Evolutionary conservation across 2,797 vertebrate species (phyloP).

Genomic region (Enteromius trimaculatus): DNA sequence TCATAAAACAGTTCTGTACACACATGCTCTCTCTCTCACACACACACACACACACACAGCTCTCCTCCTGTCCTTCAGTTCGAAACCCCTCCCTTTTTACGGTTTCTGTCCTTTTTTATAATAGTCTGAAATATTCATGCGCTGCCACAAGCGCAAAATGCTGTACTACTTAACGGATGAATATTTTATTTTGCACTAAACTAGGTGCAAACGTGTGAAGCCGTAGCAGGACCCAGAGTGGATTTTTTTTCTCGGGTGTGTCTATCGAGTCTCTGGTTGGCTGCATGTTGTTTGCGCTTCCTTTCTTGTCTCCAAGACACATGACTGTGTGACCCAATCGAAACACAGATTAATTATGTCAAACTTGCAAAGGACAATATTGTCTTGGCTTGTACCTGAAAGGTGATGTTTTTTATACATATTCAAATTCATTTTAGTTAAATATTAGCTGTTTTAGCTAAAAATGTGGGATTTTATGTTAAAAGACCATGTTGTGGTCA

Average conservation of each 20-base stretch:
- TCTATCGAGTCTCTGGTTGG: constrained; percentile 33
- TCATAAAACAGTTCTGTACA: constrained; percentile 42
- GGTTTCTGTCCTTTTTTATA: constrained; percentile 62
- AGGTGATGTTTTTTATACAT: not conserved
- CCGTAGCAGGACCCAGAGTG: constrained; percentile 15
- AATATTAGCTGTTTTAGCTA: not conserved
- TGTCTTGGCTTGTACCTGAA: not conserved
- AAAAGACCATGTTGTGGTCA: not conserved
- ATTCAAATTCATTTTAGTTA: not conserved
- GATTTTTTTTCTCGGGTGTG: constrained; percentile 12
- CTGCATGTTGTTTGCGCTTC: constrained; percentile 33
- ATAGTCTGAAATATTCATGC: constrained; percentile 93
- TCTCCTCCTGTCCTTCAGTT: constrained; percentile 43
- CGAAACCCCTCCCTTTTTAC: constrained; percentile 61
- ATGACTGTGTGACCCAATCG: constrained; percentile 12
- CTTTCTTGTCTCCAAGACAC: constrained; percentile 10
- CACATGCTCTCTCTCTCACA: constrained; percentile 19
- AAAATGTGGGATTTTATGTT: not conserved
- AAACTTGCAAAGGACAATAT: not conserved
- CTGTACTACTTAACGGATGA: constrained; percentile 94
- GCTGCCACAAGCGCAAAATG: constrained; percentile 86
- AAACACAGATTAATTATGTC: constrained; percentile 32
- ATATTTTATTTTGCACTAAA: constrained; percentile 90
- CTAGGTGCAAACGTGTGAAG: constrained; percentile 64
- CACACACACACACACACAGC: not conserved